Evolutionary conservation across 2,797 vertebrate genomes (phyloP).

Genomic region (Lepidocolaptes lacrymiger): DNA sequence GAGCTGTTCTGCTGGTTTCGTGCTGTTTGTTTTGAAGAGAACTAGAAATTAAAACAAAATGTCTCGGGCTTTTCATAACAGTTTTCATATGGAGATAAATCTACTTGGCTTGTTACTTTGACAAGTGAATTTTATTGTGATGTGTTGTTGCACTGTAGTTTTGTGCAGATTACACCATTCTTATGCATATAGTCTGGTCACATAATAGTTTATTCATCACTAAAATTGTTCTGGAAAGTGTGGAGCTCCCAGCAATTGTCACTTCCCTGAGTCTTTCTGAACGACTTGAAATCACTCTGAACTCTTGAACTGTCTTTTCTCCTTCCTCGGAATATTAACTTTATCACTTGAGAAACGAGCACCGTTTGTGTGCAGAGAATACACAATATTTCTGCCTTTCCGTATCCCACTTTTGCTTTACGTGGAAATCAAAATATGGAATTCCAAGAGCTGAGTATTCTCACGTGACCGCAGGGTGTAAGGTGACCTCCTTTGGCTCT

Average conservation of each 20-base stretch:
- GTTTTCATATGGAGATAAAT: conserved; percentile 27
- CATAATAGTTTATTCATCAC: neutral
- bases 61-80: neutral
- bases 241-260: neutral
- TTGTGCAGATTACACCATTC: conserved; percentile 2
- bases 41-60: neutral
- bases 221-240: neutral
- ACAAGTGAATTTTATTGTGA: neutral
- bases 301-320: conserved; percentile 21
- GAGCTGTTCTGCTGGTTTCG: neutral
- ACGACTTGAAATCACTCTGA: neutral
- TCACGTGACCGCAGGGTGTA: neutral
- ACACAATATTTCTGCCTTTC: neutral
- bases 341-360: neutral
- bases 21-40: neutral
- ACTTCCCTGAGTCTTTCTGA: neutral
- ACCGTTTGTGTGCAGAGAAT: neutral
- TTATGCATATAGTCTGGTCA: conserved; percentile 8
- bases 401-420: neutral
- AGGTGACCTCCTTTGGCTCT: conserved; percentile 64
- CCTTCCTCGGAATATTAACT: neutral
- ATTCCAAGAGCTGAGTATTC: neutral
- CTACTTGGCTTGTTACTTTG: neutral
- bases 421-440: neutral
- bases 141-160: neutral